A percentile compares a stretch with the other conserved stretches of the same genome.
phyloP scores from a whole-genome alignment of 2,888 invertebrate species.

The Axea sp. region DNA sequence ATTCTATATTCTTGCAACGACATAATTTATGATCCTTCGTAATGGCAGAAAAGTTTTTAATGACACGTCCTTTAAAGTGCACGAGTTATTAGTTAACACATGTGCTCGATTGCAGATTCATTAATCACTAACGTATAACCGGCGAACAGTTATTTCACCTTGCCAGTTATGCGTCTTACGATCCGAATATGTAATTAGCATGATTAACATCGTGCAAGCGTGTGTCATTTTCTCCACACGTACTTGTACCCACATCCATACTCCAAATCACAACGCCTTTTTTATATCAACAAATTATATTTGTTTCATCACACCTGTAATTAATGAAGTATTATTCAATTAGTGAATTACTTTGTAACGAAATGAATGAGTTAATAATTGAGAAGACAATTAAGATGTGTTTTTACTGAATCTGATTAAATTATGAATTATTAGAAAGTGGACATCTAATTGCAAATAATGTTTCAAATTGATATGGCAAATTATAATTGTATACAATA shows the following conservation, averaged over 20 bases:
- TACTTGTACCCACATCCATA: not conserved
- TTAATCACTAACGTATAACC: constrained; percentile 55
- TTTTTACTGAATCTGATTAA: not conserved
- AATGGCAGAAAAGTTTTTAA: constrained; percentile 35
- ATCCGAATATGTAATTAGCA: constrained; percentile 48
- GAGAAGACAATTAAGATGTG: constrained; percentile 11
- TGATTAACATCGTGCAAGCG: constrained; percentile 46
- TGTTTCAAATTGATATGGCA: too few species aligned
- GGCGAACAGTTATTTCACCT: constrained; percentile 58
- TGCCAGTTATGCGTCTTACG: constrained; percentile 45
- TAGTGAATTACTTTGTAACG: constrained; percentile 13
- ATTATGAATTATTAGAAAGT: not conserved
- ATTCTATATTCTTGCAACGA: constrained; percentile 10
- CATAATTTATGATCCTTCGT: constrained; percentile 43
- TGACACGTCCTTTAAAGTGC: constrained; percentile 50
- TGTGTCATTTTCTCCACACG: constrained; percentile 28
- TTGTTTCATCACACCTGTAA: not conserved
- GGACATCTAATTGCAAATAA: too few species aligned
- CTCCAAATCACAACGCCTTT: constrained; percentile 7
- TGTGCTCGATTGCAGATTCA: constrained; percentile 53
- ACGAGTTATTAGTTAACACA: constrained; percentile 60
- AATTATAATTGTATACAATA: too few species aligned
- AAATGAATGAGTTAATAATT: constrained; percentile 13
- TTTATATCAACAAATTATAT: constrained; percentile 3
- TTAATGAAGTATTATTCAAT: not conserved